These are phyloP conservation scores for Anomalospiza imberbis DNA, from an alignment of 2,797 vertebrate genomes.

Conservation along the genomic window DNA sequence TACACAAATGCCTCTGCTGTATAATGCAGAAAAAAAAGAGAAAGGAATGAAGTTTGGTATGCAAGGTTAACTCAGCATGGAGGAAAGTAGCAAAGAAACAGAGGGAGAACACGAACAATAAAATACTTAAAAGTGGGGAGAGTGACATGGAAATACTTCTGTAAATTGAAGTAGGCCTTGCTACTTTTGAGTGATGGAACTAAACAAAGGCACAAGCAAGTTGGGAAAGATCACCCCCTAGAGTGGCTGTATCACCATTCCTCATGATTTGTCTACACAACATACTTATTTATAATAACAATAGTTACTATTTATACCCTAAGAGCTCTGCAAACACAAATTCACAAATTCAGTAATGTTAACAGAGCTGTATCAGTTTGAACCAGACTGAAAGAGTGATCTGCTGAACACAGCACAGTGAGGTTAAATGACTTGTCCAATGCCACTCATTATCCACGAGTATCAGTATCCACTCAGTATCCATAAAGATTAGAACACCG, in stretches of 20 bases:
- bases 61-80: constrained; percentile 51
- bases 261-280: background rate
- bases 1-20: constrained; percentile 27
- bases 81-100: constrained; percentile 21
- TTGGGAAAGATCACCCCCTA: constrained; percentile 19
- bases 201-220: constrained; percentile 39
- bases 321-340: constrained; percentile 8
- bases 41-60: constrained; percentile 23
- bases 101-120: constrained; percentile 5
- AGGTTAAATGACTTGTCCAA: background rate
- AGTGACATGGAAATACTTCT: constrained; percentile 12
- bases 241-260: background rate
- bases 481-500: background rate
- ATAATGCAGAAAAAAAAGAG: background rate
- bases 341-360: background rate
- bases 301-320: constrained; percentile 1
- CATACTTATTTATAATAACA: constrained; percentile 39
- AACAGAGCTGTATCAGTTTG: background rate
- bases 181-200: constrained; percentile 27
- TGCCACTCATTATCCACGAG: background rate
- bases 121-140: constrained; percentile 4
- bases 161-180: constrained; percentile 39
- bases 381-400: background rate
- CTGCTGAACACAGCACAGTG: background rate
- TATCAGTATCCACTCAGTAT: background rate